Evolutionary conservation across 2,797 vertebrate species (phyloP), one percentile per base, ranked within the genome.

Genomic region (Artibeus lituratus): DNA sequence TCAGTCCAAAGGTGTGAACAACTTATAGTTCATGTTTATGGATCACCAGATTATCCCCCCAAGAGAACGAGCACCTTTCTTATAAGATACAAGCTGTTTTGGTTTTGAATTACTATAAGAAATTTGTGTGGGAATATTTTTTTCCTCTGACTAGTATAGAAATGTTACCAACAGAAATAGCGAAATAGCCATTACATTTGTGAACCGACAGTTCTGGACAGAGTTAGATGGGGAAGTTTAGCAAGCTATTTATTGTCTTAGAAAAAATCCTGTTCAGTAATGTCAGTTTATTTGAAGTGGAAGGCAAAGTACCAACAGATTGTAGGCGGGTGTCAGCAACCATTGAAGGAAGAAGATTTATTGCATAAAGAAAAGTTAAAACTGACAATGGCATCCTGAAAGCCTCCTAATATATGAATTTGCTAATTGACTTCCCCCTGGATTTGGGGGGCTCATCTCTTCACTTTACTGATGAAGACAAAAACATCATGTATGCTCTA

Each of bases 21-120:
- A 69, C 53, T 82, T 35, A 4, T 53, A 83, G 93, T 88, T 95
- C 65, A 1, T 87, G 37, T 96, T 95, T 88, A 94, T 78, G 76
- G 44, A 42, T 87, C 22, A 8, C 42, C 2, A 47, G 51, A 51
- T 83, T 86, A 32, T 89, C 32, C 76, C 70, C 49, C 32, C 74
- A 10, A 80, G 87, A 80, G 59, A 89, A 93, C 10, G 10, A 74
- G 10, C 42, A 35, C 53, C 62, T 94, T 67, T 51, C 62, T 94
- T 53, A 73, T 1, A 92, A 55, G 89, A 73, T 39, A 82, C 19
- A 67, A 57, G 76, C 82, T 51, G 22, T 42, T 89, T 65, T 24
- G 15, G 19, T 69, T 86, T 83, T 87, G 39, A 78, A 78, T 93
- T 87, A 65, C 51, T 81, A 18, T 65, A 84, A 83, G 39, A 87